Percentiles rank a stretch among this genome's conserved stretches.
Evolutionary conservation across 2,888 invertebrate genomes (phyloP).

Genomic region (Vandiemenella viatica): DNA sequence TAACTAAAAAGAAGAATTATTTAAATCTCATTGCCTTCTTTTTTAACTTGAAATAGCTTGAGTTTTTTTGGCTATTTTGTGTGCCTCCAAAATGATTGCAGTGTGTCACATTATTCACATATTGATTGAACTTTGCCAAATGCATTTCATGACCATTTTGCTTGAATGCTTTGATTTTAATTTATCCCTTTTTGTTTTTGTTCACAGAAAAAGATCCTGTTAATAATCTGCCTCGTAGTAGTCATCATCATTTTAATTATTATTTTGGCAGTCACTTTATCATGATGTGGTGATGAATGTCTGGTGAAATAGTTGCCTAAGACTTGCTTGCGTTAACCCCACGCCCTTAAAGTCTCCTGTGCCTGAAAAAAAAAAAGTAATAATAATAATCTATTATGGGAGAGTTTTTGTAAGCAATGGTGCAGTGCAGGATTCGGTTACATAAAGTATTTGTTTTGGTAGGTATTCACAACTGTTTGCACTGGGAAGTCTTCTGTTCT

Average conservation of each 20-base stretch:
- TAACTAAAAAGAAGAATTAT: too few relatives aligned
- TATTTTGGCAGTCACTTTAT: slow-evolving; percentile 36
- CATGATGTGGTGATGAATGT: slow-evolving; percentile 17
- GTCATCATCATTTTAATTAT: slow-evolving; percentile 62
- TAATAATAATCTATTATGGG: background rate
- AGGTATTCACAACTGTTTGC: slow-evolving; percentile 1
- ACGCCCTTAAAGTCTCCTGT: background rate
- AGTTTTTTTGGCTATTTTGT: too few relatives aligned
- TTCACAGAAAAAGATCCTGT: slow-evolving; percentile 79
- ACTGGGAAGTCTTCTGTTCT: slow-evolving; percentile 6
- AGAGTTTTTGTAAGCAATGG: background rate
- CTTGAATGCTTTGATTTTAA: background rate
- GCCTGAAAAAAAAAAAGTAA: too few relatives aligned
- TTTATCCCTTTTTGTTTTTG: slow-evolving; percentile 23
- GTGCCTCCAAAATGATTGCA: too few relatives aligned
- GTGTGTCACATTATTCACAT: too few relatives aligned
- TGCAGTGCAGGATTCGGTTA: background rate
- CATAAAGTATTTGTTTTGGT: background rate
- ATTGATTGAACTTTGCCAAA: too few relatives aligned
- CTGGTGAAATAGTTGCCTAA: slow-evolving; percentile 1
- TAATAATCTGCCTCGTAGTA: slow-evolving; percentile 56
- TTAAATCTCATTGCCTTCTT: too few relatives aligned
- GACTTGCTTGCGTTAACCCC: background rate
- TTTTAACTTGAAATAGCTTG: too few relatives aligned
- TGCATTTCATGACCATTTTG: background rate